Evolutionary conservation across 2,888 invertebrate genomes (phyloP), one percentile per base, ranked within the genome.

Genomic region (Ptychoptera contaminata): DNA sequence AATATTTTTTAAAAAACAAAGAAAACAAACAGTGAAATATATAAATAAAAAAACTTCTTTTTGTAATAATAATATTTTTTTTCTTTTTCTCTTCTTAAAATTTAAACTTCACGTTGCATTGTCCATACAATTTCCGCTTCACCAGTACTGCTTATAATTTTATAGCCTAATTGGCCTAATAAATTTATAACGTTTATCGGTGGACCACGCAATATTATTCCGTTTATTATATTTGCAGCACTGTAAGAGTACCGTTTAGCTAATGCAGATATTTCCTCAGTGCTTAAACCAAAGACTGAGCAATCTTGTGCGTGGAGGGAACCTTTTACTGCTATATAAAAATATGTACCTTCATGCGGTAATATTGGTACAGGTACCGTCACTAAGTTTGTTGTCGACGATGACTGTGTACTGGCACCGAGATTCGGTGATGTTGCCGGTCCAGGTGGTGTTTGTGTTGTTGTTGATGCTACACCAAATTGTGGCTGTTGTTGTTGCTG

Each of bases 111-210:
- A 56, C 85, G 75, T 59, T 82, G 80, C 67, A 87, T 69, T 39
- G 86, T 87, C 86, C 86, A 87, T 53, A 82, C 77, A 54, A 82
- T 77, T 67, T 86, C 86, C 16, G 79, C 70, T 59, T 86, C 86
- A 12, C 86, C 86, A 50, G 83, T 82, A 60, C 79, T 81, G 55
- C 79, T 75, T 49, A 83, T 67, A 39, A 87, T 78, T 59, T 76
- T 77, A 61, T 86, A 87, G 46, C 85, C 84, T 51, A 86, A 70
- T 61, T 81, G 78, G 46, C 79, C 76, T 53, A 87, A 66, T 36
- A 80, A 73, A 60, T 87, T 87, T 44, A 87, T 73, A 53, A 81
- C 73, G 51, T 71, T 65, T 50, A 86, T 62, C 23, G 83, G 80
- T 56, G 79, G 67, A 45, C 76, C 76, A 66, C 78, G 79, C 40